These are phyloP conservation scores for Henricia sp. DNA, from an alignment of 53 echinoderm and acorn worm species.

Conservation along the genomic window DNA sequence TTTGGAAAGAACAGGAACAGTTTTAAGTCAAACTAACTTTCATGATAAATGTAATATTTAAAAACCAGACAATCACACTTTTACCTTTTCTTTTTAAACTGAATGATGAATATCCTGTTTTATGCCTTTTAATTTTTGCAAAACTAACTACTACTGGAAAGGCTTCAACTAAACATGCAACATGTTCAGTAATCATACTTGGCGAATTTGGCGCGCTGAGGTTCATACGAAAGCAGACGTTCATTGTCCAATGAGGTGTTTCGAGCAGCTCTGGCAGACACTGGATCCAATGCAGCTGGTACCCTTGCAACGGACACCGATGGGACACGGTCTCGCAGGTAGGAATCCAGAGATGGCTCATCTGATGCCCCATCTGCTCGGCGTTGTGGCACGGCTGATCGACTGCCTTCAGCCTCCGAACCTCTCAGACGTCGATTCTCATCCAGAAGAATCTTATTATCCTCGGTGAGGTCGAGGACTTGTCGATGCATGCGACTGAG, in stretches of 20 bases:
- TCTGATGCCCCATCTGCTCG: not conserved
- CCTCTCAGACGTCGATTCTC: conserved; percentile 70
- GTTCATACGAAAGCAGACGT: not conserved
- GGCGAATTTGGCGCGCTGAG: not conserved
- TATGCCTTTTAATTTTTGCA: too few relatives aligned
- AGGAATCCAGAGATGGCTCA: conserved; percentile 18
- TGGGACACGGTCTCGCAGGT: conserved; percentile 44
- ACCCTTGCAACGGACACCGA: conserved; percentile 9
- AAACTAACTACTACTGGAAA: too few relatives aligned
- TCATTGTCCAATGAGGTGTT: not conserved
- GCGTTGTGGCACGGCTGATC: conserved; percentile 9
- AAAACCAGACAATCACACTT: too few relatives aligned
- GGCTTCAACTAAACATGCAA: too few relatives aligned
- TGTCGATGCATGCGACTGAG: conserved; percentile 85
- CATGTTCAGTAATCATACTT: conserved; percentile 11
- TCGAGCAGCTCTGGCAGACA: conserved; percentile 18
- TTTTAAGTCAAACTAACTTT: too few relatives aligned
- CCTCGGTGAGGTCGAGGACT: conserved; percentile 83
- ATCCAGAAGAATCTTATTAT: conserved; percentile 86
- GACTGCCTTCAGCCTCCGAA: conserved; percentile 21
- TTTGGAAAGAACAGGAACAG: too few relatives aligned
- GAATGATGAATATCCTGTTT: too few relatives aligned
- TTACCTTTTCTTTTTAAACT: too few relatives aligned
- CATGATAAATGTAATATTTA: too few relatives aligned
- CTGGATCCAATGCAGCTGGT: conserved; percentile 4